Evolutionary conservation across 1,140 invertebrate genomes (phyloP), one percentile per base, ranked within the genome.

Genomic region (Brachionus asplanchnoidis): DNA sequence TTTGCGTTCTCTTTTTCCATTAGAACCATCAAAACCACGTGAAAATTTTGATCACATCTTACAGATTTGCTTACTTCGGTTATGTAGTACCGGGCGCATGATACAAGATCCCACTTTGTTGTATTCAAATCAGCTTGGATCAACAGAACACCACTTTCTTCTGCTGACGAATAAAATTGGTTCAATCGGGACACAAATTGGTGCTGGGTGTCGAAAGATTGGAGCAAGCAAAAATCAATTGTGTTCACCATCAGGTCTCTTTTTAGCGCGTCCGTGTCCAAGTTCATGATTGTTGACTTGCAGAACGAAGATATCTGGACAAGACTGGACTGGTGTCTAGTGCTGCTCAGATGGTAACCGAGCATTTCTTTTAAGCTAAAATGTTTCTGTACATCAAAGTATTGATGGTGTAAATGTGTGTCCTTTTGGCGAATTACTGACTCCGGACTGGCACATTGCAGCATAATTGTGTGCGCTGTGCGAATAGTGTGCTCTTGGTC

Each of bases 51-150:
- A 87, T 86, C 17, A 68, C 32, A 7, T 73, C 82, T 53, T 12
- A 36, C 26, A 50, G 70, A 53, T 2, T 68, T 28, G 73, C 79
- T 14, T 85, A 26, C 3, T 78, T 70, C 4, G 9, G 36, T 42
- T 50, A 84, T 84, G 28, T 70, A 40, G 84, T 87, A 87, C 36
- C 88, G 85, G 14, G 88, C 87, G 86, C 88, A 87, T 23, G 87
- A 87, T 8, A 89, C 85, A 36, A 88, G 85, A 42, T 86, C 87
- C 9, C 85, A 80, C 83, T 88, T 87, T n/a, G 85, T 50, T 44
- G 87, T 86, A n/a, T 87, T 87, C 85, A 87, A 87, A 44, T 88
- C 88, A 86, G 87, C 88, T 65, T 88, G 88, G 28, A 89, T 78
- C 23, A 89, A 77, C 40, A 89, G 68, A 12, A 89, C 66, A 2